Evolutionary conservation across 2,797 vertebrate genomes (phyloP).

Genomic region (Zenarchopterus dispar): DNA sequence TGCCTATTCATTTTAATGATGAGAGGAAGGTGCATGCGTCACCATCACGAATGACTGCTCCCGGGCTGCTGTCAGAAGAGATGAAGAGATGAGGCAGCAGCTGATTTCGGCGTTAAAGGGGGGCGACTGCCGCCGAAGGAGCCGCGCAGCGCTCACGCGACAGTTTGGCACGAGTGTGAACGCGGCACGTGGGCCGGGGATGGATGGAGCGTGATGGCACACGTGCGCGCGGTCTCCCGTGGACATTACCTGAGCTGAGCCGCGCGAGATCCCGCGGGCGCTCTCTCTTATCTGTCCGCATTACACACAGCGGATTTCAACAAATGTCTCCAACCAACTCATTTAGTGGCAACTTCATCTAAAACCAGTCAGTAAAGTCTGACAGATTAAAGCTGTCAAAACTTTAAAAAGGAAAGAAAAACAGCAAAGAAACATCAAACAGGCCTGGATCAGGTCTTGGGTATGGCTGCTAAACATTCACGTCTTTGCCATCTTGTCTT

Average conservation of each 20-base stretch:
- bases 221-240: slow-evolving; percentile 38
- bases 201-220: slow-evolving; percentile 58
- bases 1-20: background rate
- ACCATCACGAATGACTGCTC: too few species aligned
- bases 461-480: too few species aligned
- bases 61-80: too few species aligned
- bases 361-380: too few species aligned
- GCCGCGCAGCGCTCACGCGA: slow-evolving; percentile 8
- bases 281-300: background rate
- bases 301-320: background rate
- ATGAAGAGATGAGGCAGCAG: too few species aligned
- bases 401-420: too few species aligned
- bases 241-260: slow-evolving; percentile 46
- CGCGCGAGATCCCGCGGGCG: background rate
- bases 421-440: background rate
- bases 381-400: too few species aligned
- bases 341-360: too few species aligned
- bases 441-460: background rate
- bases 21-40: too few species aligned
- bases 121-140: too few species aligned
- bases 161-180: slow-evolving; percentile 1
- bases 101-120: background rate
- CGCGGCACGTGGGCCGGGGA: slow-evolving; percentile 57
- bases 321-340: background rate
- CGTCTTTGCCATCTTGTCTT: too few species aligned